Base-by-base conservation (phyloP, 2,113 vertebrate genomes). In the Bettongia penicillata region DNA sequence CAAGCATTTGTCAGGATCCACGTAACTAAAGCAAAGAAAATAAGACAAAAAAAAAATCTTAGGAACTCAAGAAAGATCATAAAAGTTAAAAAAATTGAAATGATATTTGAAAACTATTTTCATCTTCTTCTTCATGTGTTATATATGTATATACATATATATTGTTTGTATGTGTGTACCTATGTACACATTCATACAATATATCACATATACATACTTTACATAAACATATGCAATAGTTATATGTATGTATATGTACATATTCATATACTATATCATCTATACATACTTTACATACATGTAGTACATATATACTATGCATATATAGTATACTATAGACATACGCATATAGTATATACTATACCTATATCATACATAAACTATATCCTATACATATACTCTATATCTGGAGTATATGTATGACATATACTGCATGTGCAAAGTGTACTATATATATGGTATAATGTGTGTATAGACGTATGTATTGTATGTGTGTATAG, bases 1-100 rank as follows among this genome's bases (percentile, higher is more conserved):
- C 95, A 98, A 98, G 93, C 99, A 99, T 95, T 99, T 98, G 96
- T 99, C 99, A 93, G 96, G 96, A 53, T 98, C 98, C 47, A 98
- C 77, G 68, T 94, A 98, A 97, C 99, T 99, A 91, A 91, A 97
- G 93, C 90, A 97, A 90, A 96, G 93, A 91, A 96, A 0, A 37
- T 5, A 52, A 96, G 96, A 84, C 91, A 49, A 84, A 90, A 93
- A 52, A 5, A 14, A 12, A 37, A 52, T 48, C 91, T 55, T 93
- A 48, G 96, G 90, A 51, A 25, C 0, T 16, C n/a, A 52, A 57
- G 93, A 93, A 43, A 48, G 47, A n/a, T 84, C 43, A 84, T 43
- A 84, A 84, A 43, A 84, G 61, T 23, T 68, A 5, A 8, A 43
- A 77, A 77, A 77, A 19, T 14, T 84, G n/a, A 84, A 84, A 77